phyloP scores from a whole-genome alignment of 2,888 invertebrate genomes.

The Volucella bombylans region DNA sequence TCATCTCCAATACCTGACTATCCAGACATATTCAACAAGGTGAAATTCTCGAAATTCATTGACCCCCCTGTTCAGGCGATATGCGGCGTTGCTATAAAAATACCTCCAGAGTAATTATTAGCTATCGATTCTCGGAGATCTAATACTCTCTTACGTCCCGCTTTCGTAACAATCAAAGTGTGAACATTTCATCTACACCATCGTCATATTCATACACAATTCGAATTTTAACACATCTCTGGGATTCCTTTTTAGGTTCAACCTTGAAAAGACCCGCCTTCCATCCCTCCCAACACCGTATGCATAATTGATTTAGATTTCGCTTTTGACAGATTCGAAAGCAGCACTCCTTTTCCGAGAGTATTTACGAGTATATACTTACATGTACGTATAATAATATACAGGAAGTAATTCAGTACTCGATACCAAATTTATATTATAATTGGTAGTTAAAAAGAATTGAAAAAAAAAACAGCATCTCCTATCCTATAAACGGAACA shows the following conservation, averaged over 20 bases:
- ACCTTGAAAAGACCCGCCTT: conserved; percentile 25
- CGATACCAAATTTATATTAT: conserved; percentile 52
- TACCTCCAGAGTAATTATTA: conserved; percentile 56
- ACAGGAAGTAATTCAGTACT: conserved; percentile 69
- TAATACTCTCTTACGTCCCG: not conserved
- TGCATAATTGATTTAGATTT: conserved; percentile 59
- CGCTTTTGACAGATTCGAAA: conserved; percentile 14
- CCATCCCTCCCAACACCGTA: conserved; percentile 23
- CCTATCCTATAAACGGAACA: conserved; percentile 33
- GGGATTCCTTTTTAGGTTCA: conserved; percentile 44
- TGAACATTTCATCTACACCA: conserved; percentile 21
- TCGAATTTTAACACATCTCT: conserved; percentile 14
- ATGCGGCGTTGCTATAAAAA: conserved; percentile 27
- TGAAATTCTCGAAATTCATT: conserved; percentile 67
- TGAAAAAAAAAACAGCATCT: conserved; percentile 1
- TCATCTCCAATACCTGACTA: not conserved
- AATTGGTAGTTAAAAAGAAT: conserved; percentile 28
- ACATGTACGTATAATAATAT: not conserved
- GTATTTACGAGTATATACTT: too few relatives aligned
- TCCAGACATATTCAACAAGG: conserved; percentile 47
- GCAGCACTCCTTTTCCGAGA: not conserved
- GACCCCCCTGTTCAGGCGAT: conserved; percentile 36
- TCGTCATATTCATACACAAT: not conserved
- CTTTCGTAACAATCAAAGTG: conserved; percentile 3
- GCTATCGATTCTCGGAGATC: conserved; percentile 56